Conservation (phyloP, 2,113 vertebrate species). For the Mus pahari region DNA sequence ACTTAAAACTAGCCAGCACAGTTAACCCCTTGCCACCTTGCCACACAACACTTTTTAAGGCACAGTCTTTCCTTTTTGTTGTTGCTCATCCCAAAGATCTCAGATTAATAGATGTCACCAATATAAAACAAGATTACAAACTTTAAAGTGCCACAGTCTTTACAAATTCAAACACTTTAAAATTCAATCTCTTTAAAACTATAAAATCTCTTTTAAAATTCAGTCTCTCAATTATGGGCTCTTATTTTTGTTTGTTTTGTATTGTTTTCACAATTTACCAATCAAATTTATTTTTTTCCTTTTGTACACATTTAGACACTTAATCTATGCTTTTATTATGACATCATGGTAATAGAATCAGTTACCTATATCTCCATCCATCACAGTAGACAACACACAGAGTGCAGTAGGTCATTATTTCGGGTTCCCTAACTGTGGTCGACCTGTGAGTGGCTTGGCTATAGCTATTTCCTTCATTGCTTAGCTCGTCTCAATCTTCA, state of each 20-base stretch:
- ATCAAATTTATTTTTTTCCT: not conserved
- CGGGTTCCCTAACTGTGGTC: not conserved
- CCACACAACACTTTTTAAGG: not conserved
- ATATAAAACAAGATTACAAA: not conserved
- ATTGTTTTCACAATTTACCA: not conserved
- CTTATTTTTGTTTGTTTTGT: not conserved
- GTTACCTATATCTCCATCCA: not conserved
- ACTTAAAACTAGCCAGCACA: not conserved
- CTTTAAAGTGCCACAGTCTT: not conserved
- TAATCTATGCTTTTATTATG: not conserved
- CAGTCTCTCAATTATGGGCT: not conserved
- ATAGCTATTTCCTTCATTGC: not conserved
- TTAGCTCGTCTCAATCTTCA: not conserved
- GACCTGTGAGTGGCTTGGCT: not conserved
- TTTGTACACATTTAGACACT: not conserved
- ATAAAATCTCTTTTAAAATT: not conserved
- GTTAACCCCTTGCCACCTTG: not conserved
- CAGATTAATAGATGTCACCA: not conserved
- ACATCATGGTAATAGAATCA: not conserved
- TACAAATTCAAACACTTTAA: not conserved
- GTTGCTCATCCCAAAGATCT: not conserved
- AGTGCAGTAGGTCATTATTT: not conserved
- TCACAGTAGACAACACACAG: not conserved
- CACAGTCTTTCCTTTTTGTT: not conserved
- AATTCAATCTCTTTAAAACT: not conserved